These are phyloP conservation scores for Neoniphon sammara DNA, from an alignment of 2,797 vertebrate species.

Conservation along the genomic window DNA sequence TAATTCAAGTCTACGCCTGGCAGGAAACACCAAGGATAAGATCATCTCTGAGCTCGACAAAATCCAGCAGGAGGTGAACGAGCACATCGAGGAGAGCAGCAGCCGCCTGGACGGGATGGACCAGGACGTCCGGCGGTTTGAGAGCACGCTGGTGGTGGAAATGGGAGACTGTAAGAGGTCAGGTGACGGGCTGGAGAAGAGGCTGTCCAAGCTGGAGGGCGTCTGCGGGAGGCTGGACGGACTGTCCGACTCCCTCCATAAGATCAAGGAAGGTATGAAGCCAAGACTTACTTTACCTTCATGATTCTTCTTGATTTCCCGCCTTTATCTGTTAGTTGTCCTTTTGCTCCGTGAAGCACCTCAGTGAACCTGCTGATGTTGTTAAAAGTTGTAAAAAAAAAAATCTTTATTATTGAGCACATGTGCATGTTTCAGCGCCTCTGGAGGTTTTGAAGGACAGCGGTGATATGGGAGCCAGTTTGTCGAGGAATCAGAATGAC, in stretches of 20 bases:
- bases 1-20: neutral
- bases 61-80: conserved; percentile 88
- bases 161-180: conserved; percentile 83
- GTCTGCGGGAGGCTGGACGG: conserved; percentile 88
- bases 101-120: conserved; percentile 82
- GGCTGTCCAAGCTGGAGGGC: conserved; percentile 90
- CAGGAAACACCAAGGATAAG: conserved; percentile 88
- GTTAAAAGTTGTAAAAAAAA: no score
- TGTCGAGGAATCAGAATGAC: no score
- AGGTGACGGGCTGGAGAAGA: conserved; percentile 85
- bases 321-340: neutral
- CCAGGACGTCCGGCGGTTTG: conserved; percentile 80
- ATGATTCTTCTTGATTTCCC: neutral
- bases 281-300: neutral
- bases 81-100: conserved; percentile 86
- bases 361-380: no score
- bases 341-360: no score
- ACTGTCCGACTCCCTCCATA: conserved; percentile 85
- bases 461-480: no score
- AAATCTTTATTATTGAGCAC: no score
- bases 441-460: no score
- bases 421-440: no score
- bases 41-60: conserved; percentile 93
- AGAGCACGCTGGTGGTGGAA: conserved; percentile 78
- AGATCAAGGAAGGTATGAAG: conserved; percentile 85